Evolutionary conservation across 92 coral and sea anemone genomes (phyloP), one percentile per base, ranked within the genome.

Genomic region (Palythoa grandis): DNA sequence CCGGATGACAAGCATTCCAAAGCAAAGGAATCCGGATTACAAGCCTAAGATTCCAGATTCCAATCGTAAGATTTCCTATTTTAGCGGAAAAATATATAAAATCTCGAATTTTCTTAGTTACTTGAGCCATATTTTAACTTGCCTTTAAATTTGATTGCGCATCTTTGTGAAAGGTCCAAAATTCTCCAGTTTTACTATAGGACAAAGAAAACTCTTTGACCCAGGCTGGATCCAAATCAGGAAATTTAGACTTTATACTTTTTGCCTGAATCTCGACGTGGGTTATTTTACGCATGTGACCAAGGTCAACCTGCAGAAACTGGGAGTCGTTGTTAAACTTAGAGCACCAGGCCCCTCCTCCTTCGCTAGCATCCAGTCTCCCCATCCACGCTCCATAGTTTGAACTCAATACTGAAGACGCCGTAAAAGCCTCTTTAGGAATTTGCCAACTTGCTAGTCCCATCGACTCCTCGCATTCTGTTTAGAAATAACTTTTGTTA

Each of bases 281-380:
- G 20, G 78, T 88, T 74, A 95, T 61, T 37, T 83, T 83, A 39
- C 82, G 85, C 86, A 69, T 71, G 70, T 77, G 83, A 20, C 96
- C 93, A 88, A 95, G 86, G 85, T 95, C 96, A 66, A 93, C 75
- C 87, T 92, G 88, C 52, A 95, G 88, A 57, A 85, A 86, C 88
- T 93, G 93, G 40, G 63, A 25, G 58, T 38, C 43, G 70, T 90
- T 72, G 37, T 86, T 87, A 8, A 7, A 40, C 40, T 84, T 93
- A 13, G 96, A 90, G 76, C 96, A 93, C 96, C 96, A 93, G 19
- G 93, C 94, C 40, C 92, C 94, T 0, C 93, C 94, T 20, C 90
- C 74, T 12, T 65, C 91, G 47, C 25, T 73, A 11, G 84, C 24
- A 11, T 83, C 96, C 80, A 93, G 71, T 77, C 96, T 91, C 65